Evolutionary conservation across 2,888 invertebrate genomes (phyloP).

Genomic region (Patella pellucida): DNA sequence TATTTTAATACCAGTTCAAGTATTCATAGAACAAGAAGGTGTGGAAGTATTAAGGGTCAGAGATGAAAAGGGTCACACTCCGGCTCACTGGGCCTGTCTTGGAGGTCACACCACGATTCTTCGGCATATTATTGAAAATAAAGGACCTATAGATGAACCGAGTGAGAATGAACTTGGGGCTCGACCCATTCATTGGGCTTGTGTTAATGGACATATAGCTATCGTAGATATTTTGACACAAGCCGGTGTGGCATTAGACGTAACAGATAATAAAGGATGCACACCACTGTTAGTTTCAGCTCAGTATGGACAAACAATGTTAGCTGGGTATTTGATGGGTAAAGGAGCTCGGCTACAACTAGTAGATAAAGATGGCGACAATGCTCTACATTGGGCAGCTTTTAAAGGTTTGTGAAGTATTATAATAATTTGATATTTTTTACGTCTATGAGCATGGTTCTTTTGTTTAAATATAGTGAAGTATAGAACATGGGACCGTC

Average conservation of each 20-base stretch:
- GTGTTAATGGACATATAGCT: conserved; percentile 90
- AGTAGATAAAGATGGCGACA: conserved; percentile 92
- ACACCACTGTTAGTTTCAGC: conserved; percentile 90
- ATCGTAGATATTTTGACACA: conserved; percentile 82
- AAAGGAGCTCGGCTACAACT: conserved; percentile 89
- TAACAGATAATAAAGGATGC: conserved; percentile 88
- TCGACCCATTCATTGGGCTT: conserved; percentile 94
- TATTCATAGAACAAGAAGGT: conserved; percentile 85
- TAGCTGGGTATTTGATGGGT: conserved; percentile 89
- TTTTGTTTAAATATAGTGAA: no score
- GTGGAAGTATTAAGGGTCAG: conserved; percentile 80
- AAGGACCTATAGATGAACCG: conserved; percentile 86
- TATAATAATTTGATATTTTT: no score
- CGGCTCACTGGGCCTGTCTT: conserved; percentile 91
- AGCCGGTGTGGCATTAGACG: conserved; percentile 86
- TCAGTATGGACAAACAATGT: conserved; percentile 92
- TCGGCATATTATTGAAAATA: conserved; percentile 83
- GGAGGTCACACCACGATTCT: conserved; percentile 92
- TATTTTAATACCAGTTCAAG: conserved; percentile 86
- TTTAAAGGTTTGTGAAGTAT: conserved; percentile 79
- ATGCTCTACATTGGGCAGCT: conserved; percentile 93
- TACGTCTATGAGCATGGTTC: no score
- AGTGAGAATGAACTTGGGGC: conserved; percentile 91
- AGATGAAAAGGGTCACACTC: conserved; percentile 93
- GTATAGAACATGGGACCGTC: no score